phyloP scores from a whole-genome alignment of 2,113 vertebrate species.

The Antennarius striatus region DNA sequence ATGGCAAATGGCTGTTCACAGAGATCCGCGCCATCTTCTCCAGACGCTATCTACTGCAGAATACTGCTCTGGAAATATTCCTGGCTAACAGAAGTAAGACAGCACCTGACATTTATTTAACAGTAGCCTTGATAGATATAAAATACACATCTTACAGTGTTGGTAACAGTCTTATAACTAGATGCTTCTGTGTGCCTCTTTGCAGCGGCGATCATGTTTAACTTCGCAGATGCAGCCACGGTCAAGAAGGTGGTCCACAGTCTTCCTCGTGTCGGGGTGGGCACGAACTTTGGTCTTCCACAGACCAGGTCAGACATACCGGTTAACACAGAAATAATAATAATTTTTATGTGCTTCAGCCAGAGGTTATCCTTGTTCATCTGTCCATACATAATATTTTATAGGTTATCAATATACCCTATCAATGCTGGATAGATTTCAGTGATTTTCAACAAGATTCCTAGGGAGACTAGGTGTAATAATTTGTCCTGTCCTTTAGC shows the following conservation, averaged over 20 bases:
- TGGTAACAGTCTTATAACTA: background rate
- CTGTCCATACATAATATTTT: no score
- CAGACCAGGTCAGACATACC: conserved; percentile 87
- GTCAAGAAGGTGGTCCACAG: conserved; percentile 96
- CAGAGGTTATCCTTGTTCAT: background rate
- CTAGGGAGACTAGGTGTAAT: no score
- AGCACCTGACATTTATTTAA: background rate
- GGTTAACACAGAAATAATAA: background rate
- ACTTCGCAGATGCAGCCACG: conserved; percentile 90
- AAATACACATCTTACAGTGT: background rate
- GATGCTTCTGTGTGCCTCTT: conserved; percentile 12
- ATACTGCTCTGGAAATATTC: conserved; percentile 96
- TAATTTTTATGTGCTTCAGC: background rate
- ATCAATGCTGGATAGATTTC: no score
- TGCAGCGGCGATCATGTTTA: conserved; percentile 95
- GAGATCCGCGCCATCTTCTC: conserved; percentile 95
- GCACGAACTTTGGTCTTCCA: conserved; percentile 92
- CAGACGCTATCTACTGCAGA: conserved; percentile 94
- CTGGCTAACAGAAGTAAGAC: conserved; percentile 95
- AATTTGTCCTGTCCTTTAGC: no score
- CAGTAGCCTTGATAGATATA: background rate
- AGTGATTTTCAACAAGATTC: no score
- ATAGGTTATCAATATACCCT: no score
- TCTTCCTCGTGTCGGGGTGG: conserved; percentile 95
- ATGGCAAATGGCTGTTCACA: conserved; percentile 98